Evolutionary conservation across 1,140 invertebrate genomes (phyloP).

Genomic region (Protaetia brevitarsis): DNA sequence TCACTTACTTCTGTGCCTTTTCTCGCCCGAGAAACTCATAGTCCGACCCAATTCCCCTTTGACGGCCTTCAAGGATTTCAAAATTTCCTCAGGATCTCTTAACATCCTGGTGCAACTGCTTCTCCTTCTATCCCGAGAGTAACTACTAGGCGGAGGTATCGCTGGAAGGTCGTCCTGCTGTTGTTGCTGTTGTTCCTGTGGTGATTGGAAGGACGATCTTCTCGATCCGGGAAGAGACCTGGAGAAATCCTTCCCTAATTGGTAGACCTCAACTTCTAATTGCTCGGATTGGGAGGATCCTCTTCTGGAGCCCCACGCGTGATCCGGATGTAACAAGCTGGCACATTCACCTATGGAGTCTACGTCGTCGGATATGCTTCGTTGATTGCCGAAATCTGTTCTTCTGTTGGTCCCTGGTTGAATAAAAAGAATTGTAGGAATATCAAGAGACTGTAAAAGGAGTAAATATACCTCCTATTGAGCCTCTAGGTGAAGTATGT

Average conservation of each 20-base stretch:
- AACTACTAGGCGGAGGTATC: slow-evolving; percentile 55
- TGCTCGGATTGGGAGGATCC: slow-evolving; percentile 83
- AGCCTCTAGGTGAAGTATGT: slow-evolving; percentile 75
- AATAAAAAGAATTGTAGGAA: no score
- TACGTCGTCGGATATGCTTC: slow-evolving; percentile 69
- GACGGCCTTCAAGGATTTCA: slow-evolving; percentile 72
- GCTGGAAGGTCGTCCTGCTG: slow-evolving; percentile 46
- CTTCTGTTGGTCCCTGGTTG: slow-evolving; percentile 59
- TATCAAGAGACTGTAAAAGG: no score
- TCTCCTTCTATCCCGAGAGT: slow-evolving; percentile 66
- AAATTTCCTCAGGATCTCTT: slow-evolving; percentile 77
- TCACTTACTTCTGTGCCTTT: slow-evolving; percentile 64
- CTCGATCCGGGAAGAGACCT: slow-evolving; percentile 78
- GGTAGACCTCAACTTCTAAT: slow-evolving; percentile 79
- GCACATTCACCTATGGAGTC: slow-evolving; percentile 69
- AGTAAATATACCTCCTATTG: slow-evolving; percentile 59
- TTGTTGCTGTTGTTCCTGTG: slow-evolving; percentile 56
- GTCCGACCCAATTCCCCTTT: slow-evolving; percentile 76
- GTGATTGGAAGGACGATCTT: slow-evolving; percentile 74
- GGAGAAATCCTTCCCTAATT: slow-evolving; percentile 80
- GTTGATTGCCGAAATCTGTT: slow-evolving; percentile 62
- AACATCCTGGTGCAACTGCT: slow-evolving; percentile 69
- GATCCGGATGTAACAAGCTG: slow-evolving; percentile 77
- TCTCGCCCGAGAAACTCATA: slow-evolving; percentile 67
- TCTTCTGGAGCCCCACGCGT: slow-evolving; percentile 75